A percentile compares a stretch with the other conserved stretches of the same genome.
Evolutionary conservation across 2,113 vertebrate genomes (phyloP).

Genomic region (Ammospiza caudacuta): DNA sequence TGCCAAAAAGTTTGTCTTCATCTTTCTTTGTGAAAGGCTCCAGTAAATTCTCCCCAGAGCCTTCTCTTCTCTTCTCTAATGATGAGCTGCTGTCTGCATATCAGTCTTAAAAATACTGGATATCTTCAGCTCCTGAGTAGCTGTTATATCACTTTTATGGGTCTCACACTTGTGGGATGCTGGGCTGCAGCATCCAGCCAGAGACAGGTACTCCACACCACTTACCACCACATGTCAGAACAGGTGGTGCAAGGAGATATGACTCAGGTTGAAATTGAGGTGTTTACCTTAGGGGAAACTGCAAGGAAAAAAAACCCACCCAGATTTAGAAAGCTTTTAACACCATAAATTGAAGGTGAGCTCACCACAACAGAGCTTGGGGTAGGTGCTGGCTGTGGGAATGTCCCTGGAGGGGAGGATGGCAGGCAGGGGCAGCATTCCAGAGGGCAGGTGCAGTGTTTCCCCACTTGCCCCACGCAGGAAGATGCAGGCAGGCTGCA

Average conservation of each 20-base stretch:
- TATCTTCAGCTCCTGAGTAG: background rate
- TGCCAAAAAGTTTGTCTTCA: background rate
- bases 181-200: background rate
- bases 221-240: background rate
- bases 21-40: background rate
- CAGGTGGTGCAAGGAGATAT: background rate
- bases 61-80: background rate
- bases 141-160: background rate
- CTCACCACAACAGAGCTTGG: conserved; percentile 28
- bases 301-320: background rate
- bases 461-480: background rate
- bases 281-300: conserved; percentile 33
- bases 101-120: background rate
- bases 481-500: background rate
- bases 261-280: conserved; percentile 42
- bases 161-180: background rate
- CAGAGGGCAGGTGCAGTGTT: background rate
- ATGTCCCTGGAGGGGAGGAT: background rate
- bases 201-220: background rate
- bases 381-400: background rate
- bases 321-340: conserved; percentile 49
- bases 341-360: conserved; percentile 5
- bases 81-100: background rate
- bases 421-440: background rate
- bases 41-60: background rate